phyloP scores from a whole-genome alignment of 2,113 vertebrate genomes.

The Panthera leo region DNA sequence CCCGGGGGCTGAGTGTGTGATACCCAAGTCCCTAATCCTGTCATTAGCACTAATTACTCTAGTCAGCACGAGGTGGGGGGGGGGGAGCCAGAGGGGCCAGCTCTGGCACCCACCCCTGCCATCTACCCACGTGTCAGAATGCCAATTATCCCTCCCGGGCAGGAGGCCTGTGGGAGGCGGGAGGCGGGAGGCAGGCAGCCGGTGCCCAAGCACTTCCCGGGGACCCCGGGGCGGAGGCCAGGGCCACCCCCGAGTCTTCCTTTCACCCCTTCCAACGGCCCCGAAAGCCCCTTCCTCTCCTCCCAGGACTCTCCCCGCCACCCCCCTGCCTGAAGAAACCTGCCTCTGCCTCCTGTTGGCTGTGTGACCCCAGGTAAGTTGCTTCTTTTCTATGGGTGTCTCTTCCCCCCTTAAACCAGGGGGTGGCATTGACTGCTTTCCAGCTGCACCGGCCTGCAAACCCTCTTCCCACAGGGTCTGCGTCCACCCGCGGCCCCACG shows the following conservation, averaged over 20 bases:
- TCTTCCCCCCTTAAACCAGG: background rate
- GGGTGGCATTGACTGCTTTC: background rate
- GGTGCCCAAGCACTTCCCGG: background rate
- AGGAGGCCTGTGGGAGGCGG: background rate
- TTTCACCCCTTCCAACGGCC: background rate
- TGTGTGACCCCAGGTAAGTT: background rate
- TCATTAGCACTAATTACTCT: constrained; percentile 78
- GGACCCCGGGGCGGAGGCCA: background rate
- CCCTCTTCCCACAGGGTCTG: background rate
- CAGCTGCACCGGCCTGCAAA: background rate
- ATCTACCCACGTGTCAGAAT: constrained; percentile 61
- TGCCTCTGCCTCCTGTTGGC: background rate
- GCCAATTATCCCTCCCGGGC: constrained; percentile 60
- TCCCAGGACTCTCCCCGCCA: too few relatives aligned
- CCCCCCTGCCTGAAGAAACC: background rate
- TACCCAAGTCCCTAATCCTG: constrained; percentile 57
- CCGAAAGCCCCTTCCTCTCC: background rate
- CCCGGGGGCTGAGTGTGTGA: background rate
- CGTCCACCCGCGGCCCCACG: background rate
- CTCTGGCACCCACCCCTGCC: constrained; percentile 19
- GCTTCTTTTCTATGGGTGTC: background rate
- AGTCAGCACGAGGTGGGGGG: background rate
- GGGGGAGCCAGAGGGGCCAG: background rate
- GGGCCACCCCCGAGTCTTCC: background rate
- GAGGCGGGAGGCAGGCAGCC: too few relatives aligned